phyloP scores from a whole-genome alignment of 1,140 invertebrate genomes.

The Nasonia vitripennis region DNA sequence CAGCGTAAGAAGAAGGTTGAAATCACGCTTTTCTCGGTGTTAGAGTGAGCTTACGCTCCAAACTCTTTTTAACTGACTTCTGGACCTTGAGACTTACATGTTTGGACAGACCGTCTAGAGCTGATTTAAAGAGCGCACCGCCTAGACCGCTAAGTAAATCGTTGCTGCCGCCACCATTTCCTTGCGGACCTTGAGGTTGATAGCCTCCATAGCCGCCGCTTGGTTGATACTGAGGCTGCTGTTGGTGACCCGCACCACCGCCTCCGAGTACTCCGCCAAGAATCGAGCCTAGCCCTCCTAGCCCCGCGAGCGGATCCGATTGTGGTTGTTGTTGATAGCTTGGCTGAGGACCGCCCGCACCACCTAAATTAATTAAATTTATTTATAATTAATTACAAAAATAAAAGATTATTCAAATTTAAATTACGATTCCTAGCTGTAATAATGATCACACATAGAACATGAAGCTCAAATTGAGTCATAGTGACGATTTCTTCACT shows the following conservation, averaged over 20 bases:
- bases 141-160: slow-evolving; percentile 67
- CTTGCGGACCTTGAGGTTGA: slow-evolving; percentile 52
- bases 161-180: slow-evolving; percentile 55
- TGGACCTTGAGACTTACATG: slow-evolving; percentile 58
- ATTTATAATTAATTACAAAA: neutral
- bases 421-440: neutral
- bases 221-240: slow-evolving; percentile 48
- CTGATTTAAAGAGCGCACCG: slow-evolving; percentile 66
- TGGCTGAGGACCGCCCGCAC: slow-evolving; percentile 54
- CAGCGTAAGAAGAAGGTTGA: neutral
- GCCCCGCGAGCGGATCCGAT: slow-evolving; percentile 56
- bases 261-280: slow-evolving; percentile 69
- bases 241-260: slow-evolving; percentile 51
- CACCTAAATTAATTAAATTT: slow-evolving; percentile 42
- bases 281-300: slow-evolving; percentile 65
- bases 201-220: slow-evolving; percentile 57
- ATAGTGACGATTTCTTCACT: neutral
- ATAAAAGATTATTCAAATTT: neutral
- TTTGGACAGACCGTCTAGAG: slow-evolving; percentile 67
- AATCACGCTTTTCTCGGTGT: slow-evolving; percentile 3
- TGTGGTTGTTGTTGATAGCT: slow-evolving; percentile 53
- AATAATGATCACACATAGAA: neutral
- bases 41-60: neutral
- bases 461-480: neutral
- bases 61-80: neutral